A percentile compares a stretch with the other conserved stretches of the same genome.
Evolutionary conservation across 2,888 invertebrate genomes (phyloP).

Genomic region (Latheticus oryzae): DNA sequence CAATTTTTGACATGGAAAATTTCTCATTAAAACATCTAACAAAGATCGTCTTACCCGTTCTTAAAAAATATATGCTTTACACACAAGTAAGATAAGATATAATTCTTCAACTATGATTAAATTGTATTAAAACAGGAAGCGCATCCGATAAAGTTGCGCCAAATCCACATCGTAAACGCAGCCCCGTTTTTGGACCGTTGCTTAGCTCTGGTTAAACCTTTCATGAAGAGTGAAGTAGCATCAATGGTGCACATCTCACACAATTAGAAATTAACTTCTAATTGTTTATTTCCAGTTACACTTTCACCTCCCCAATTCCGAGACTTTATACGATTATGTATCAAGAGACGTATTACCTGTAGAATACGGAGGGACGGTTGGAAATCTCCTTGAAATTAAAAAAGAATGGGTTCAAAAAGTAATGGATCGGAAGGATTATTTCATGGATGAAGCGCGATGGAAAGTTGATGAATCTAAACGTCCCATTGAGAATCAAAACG

Average conservation of each 20-base stretch:
- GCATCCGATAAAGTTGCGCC: slow-evolving; percentile 74
- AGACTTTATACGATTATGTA: slow-evolving; percentile 73
- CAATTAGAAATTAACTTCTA: slow-evolving; percentile 10
- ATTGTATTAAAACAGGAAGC: slow-evolving; percentile 72
- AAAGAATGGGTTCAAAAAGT: slow-evolving; percentile 72
- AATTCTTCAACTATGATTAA: no score
- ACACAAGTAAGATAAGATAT: slow-evolving; percentile 66
- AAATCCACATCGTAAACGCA: slow-evolving; percentile 75
- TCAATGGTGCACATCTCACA: slow-evolving; percentile 69
- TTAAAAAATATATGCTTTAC: slow-evolving; percentile 79
- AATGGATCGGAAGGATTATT: slow-evolving; percentile 70
- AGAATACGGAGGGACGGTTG: slow-evolving; percentile 77
- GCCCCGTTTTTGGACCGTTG: slow-evolving; percentile 75
- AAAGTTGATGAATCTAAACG: slow-evolving; percentile 69
- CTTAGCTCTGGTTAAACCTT: slow-evolving; percentile 72
- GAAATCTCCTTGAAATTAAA: slow-evolving; percentile 72
- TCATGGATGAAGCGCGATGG: slow-evolving; percentile 70
- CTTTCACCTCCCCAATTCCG: slow-evolving; percentile 76
- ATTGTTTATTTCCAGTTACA: slow-evolving; percentile 68
- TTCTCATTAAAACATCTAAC: slow-evolving; percentile 74
- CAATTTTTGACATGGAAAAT: slow-evolving; percentile 78
- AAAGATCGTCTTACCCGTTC: slow-evolving; percentile 72
- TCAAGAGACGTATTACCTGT: slow-evolving; percentile 74
- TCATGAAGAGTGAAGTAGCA: slow-evolving; percentile 75
- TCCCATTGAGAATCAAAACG: slow-evolving; percentile 59